These are phyloP conservation scores for Stegophylla sp. DNA, from an alignment of 2,888 invertebrate genomes.

Conservation along the genomic window DNA sequence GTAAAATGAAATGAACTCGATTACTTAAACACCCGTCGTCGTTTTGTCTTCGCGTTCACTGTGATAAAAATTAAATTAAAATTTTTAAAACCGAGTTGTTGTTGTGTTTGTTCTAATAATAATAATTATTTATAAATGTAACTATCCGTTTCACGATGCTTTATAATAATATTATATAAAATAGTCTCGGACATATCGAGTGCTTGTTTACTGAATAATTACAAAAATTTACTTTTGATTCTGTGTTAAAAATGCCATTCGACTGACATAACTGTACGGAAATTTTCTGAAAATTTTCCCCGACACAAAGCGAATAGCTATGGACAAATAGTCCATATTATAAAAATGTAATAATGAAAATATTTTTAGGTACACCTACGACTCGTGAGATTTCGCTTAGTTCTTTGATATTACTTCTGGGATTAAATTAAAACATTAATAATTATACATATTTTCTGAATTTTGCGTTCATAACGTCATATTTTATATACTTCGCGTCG, in stretches of 20 bases:
- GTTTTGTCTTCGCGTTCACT: background rate
- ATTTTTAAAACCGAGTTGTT: no score
- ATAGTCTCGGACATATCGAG: no score
- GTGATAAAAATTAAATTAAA: background rate
- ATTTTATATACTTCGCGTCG: background rate
- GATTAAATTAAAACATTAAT: conserved; percentile 38
- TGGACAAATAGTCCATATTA: no score
- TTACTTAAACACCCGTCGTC: no score
- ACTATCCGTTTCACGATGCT: background rate
- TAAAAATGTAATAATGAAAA: no score
- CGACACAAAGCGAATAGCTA: no score
- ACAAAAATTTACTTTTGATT: background rate
- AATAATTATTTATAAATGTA: background rate
- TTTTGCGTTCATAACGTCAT: conserved; percentile 7
- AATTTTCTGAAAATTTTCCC: background rate
- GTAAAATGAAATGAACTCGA: no score
- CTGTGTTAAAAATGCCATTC: background rate
- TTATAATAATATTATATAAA: no score
- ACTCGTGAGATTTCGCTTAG: no score
- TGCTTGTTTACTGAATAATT: background rate
- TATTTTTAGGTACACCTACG: no score
- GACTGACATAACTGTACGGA: background rate
- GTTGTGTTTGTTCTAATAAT: background rate
- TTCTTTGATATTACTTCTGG: background rate
- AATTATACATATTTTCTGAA: conserved; percentile 9